Evolutionary conservation across 2,113 vertebrate genomes (phyloP).

Genomic region (Aspiorhynchus laticeps): DNA sequence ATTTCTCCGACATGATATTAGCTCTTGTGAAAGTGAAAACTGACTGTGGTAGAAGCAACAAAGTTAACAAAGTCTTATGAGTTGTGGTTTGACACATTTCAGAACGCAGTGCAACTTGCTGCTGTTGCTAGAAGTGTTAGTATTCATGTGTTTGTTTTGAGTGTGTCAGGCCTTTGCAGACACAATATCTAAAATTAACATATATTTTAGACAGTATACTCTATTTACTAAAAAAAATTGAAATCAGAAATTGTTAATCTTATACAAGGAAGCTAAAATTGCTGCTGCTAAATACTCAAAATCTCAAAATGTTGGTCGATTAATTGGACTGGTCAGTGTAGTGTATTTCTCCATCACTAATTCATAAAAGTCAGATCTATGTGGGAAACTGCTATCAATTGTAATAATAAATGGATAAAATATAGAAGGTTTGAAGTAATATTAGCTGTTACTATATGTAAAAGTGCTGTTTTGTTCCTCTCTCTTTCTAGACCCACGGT

Average conservation of each 20-base stretch:
- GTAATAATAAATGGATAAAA: background rate
- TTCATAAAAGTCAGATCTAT: background rate
- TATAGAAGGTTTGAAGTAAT: background rate
- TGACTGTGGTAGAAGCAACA: background rate
- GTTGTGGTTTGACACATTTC: background rate
- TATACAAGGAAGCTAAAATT: background rate
- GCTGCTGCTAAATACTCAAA: background rate
- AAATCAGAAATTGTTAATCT: background rate
- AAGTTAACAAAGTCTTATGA: background rate
- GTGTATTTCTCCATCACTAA: background rate
- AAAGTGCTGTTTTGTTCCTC: background rate
- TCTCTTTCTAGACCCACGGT: constrained; percentile 81
- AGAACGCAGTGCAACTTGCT: background rate
- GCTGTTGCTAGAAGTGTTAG: background rate
- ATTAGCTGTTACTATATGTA: background rate
- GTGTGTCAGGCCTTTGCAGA: too few species aligned
- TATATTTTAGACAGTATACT: background rate
- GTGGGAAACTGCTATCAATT: background rate
- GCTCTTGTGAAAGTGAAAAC: background rate
- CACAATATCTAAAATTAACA: background rate
- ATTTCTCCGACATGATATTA: background rate
- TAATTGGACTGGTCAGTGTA: too few species aligned
- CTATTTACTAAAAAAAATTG: background rate
- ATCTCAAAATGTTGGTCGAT: background rate
- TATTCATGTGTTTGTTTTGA: background rate